These are phyloP conservation scores for Agonopterix arenella DNA, from an alignment of 2,888 invertebrate genomes.

Conservation along the genomic window DNA sequence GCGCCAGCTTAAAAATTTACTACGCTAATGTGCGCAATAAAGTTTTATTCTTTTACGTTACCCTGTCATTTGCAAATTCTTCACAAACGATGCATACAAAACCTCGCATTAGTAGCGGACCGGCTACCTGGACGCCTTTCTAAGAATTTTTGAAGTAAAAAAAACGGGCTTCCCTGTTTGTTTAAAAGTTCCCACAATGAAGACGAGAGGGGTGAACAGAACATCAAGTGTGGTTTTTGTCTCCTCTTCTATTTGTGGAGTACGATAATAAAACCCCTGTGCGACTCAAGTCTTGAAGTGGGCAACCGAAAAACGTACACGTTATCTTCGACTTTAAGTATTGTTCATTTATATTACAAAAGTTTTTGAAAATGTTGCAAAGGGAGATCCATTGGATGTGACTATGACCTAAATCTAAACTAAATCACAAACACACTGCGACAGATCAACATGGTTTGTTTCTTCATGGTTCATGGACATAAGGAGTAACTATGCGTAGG, in stretches of 20 bases:
- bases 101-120: slow-evolving; percentile 34
- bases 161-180: slow-evolving; percentile 51
- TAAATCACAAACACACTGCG: too few relatives aligned
- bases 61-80: slow-evolving; percentile 18
- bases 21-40: slow-evolving; percentile 2
- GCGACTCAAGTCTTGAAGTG: slow-evolving; percentile 31
- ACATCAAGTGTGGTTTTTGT: slow-evolving; percentile 69
- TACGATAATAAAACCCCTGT: slow-evolving; percentile 55
- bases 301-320: slow-evolving; percentile 12
- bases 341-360: too few relatives aligned
- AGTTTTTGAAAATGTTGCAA: too few relatives aligned
- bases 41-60: slow-evolving; percentile 1
- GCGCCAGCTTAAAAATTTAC: background rate
- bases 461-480: too few relatives aligned
- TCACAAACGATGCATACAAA: slow-evolving; percentile 38
- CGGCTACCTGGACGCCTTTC: slow-evolving; percentile 61
- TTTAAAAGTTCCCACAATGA: slow-evolving; percentile 65
- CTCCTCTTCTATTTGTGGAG: slow-evolving; percentile 57
- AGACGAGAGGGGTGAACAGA: slow-evolving; percentile 54
- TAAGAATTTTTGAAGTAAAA: slow-evolving; percentile 45
- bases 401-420: too few relatives aligned
- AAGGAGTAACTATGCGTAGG: too few relatives aligned
- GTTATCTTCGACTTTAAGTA: background rate
- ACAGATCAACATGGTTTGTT: too few relatives aligned
- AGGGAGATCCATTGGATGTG: too few relatives aligned